Evolutionary conservation across 2,888 invertebrate genomes (phyloP).

Genomic region (Acrobeloides nanus): DNA sequence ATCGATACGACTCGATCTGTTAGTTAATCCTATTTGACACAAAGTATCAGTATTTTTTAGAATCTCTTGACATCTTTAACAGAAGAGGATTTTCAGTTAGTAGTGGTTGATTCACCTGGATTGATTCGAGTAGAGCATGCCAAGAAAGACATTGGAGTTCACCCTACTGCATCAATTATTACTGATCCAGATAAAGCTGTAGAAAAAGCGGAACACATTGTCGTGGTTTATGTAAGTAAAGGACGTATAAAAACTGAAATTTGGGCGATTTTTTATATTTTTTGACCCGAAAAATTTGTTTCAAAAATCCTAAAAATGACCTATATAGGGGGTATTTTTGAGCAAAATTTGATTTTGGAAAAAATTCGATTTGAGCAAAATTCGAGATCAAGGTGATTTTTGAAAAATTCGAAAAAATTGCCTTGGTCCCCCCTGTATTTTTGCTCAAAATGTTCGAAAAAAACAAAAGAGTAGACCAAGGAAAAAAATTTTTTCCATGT

Average conservation of each 20-base stretch:
- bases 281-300: slow-evolving; percentile 1
- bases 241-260: neutral
- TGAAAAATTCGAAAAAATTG: too few species aligned
- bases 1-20: slow-evolving; percentile 63
- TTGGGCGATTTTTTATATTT: neutral
- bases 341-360: too few species aligned
- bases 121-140: slow-evolving; percentile 36
- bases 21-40: slow-evolving; percentile 4
- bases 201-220: slow-evolving; percentile 40
- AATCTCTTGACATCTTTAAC: slow-evolving; percentile 33
- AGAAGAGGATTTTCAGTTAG: slow-evolving; percentile 67
- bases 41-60: slow-evolving; percentile 17
- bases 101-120: slow-evolving; percentile 86
- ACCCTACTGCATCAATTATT: slow-evolving; percentile 33
- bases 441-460: too few species aligned
- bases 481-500: too few species aligned
- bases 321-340: too few species aligned
- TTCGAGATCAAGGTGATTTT: too few species aligned
- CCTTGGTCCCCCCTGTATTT: too few species aligned
- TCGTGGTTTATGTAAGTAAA: slow-evolving; percentile 42
- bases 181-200: slow-evolving; percentile 47
- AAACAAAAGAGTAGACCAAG: too few species aligned
- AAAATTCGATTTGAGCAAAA: too few species aligned
- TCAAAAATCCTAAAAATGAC: slow-evolving; percentile 11
- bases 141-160: slow-evolving; percentile 26